Evolutionary conservation across 2,113 vertebrate species (phyloP), one percentile per base, ranked within the genome.

Genomic region (Ancistrus triradiatus): DNA sequence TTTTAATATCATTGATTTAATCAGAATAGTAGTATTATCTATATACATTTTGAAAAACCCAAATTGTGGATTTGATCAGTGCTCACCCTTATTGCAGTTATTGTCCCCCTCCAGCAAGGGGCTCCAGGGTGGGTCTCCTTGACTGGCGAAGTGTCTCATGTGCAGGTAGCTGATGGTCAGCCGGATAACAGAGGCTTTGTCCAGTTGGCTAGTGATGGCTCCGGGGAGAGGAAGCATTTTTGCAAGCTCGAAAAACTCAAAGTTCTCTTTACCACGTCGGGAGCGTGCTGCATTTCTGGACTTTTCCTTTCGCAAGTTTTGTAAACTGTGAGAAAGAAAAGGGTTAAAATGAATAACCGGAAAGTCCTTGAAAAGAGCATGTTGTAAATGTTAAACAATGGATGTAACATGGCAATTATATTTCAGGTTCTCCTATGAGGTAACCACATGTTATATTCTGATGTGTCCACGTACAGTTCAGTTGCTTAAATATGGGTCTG

Each of bases 161-260:
- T 91, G 90, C 81, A 95, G 87, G 87, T 93, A 95, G 78, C 91
- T 92, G 85, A 95, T 93, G 78, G 91, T 93, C 59, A 95, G 89
- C 24, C 92, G 87, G 75, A 95, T 93, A 78, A 94, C 89, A 0
- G 92, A 94, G 48, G 92, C 92, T 74, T 95, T 95, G 85, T 95
- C 92, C 81, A 95, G 85, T 80, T 94, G 92, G 82, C 92, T 93
- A 35, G 91, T 92, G 82, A 95, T 95, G 77, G 92, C 92, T 0
- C 92, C 91, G 0, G 92, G 92, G 58, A 95, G 77, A 1, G 92
- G 92, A 60, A 95, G 77, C 86, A 94, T 89, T 83, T 93, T 93
- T 47, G 92, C 91, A 84, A 95, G 77, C 78, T 95, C 92, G 6
- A 93, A 94, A 80, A 95, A 95, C 86, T 95, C 92, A 7, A 94